Base-by-base conservation (phyloP, 2,888 invertebrate genomes). In the Drosophila maculinotata region DNA sequence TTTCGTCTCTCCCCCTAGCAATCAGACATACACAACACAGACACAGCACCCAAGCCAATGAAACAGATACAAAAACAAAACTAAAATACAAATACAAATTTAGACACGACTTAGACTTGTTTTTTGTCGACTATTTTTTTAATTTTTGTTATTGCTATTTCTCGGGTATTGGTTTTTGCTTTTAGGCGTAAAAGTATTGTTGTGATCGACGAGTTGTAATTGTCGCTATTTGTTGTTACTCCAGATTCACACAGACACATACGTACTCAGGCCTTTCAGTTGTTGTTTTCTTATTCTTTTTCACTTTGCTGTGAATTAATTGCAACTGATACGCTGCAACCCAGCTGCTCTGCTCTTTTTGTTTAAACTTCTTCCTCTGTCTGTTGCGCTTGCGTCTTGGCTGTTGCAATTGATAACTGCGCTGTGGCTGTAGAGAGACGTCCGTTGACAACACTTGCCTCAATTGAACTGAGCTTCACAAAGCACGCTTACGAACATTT, bases 381-480 rank as follows among this genome's bases (percentile, higher is more conserved):
- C 42, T 31, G 23, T n/a, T 44, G 53, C 69, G 69, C 60, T 36
- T 56, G 74, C 56, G 74, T 47, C 35, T 60, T 36, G 14, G 14
- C 30, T 14, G 38, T 52, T 69, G 52, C 44, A 56, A 49, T 56
- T 52, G 25, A 52, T 48, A 64, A 36, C 56, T 2, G 42, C 47
- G 59, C 57, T 14, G 7, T 33, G 54, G 10, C 33, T 69, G 25
- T 42, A 9, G 2, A 42, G 28, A 70, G 69, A 79, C 88, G 80
- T 87, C 90, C 76, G 82, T 67, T 77, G 73, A 47, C 82, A 80
- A 73, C 72, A 79, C 78, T 81, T 62, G 88, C 71, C 86, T 79
- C 88, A 79, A 83, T 84, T 78, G 82, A 89, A 89, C 89, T 89
- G 85, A 90, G 81, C 87, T 89, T 79, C 42, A 33, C 71, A 64